Evolutionary conservation across 1,140 invertebrate genomes (phyloP), one percentile per base, ranked within the genome.

Genomic region (Idris sp.): DNA sequence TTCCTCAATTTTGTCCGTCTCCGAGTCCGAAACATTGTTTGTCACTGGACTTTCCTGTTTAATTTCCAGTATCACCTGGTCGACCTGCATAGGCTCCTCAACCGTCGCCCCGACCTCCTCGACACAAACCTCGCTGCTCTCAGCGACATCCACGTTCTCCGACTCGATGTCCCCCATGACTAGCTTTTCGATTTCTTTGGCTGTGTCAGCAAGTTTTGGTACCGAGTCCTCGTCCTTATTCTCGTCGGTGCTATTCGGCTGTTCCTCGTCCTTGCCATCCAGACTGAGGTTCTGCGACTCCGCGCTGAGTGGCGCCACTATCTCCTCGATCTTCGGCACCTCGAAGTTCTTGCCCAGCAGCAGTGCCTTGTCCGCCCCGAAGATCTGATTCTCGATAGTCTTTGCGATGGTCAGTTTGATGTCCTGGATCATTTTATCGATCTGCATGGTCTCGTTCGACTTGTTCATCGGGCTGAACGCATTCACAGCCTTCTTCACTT

Each of bases 131-230:
- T n/a, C 51, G 8, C 38, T 38, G 8, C 10, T n/a, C 28, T 67
- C 56, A 0, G 31, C 31, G 4, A 51, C 6, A 22, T 69, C 59
- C 30, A 67, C 74, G 13, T 79, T 75, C 7, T 58, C 51, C 40
- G 72, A 46, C 59, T 87, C 81, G 15, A 80, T 86, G 49, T 87
- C 85, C 43, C 85, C 86, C 84, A 87, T 88, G 85, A 88, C 86
- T 86, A 88, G 85, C 80, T 88, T 88, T 74, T 88, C 85, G 36
- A 88, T 87, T 81, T 88, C 86, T 88, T 88, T 88, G 85, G 86
- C 86, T 83, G 86, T 88, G 51, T 87, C 86, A 30, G 86, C 86
- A 61, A 88, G 85, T 72, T 82, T 88, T 48, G 86, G 86, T 75
- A 87, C 79, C 25, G 85, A 81, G 78, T 85, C 85, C 4, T 87